Evolutionary conservation across 2,113 vertebrate genomes (phyloP).

Genomic region (Atractosteus spatula): DNA sequence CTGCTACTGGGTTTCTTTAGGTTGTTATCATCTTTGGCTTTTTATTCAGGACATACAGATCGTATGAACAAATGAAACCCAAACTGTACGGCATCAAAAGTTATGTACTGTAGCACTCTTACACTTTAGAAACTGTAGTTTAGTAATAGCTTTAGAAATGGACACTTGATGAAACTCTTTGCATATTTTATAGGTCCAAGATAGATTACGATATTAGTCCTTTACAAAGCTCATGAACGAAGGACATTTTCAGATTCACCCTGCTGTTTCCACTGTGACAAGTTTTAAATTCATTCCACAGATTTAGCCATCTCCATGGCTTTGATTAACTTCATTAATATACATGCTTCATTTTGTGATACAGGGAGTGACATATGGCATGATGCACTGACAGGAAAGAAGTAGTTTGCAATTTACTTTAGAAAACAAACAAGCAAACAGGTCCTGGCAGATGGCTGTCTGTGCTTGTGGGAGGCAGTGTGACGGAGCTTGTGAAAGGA

Average conservation of each 20-base stretch:
- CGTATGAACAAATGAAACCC: no score
- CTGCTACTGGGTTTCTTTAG: no score
- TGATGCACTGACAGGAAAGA: slow-evolving; percentile 91
- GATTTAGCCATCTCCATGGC: slow-evolving; percentile 53
- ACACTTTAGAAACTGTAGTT: no score
- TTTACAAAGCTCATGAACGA: no score
- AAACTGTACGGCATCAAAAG: no score
- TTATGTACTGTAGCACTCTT: no score
- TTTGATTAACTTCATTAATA: slow-evolving; percentile 97
- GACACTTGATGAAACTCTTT: no score
- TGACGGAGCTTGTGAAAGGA: slow-evolving; percentile 52
- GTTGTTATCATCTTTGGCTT: no score
- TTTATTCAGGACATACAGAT: no score
- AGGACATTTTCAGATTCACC: background rate
- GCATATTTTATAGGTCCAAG: no score
- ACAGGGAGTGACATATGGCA: slow-evolving; percentile 92
- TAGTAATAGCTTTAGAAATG: no score
- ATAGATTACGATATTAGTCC: no score
- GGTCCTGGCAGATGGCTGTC: slow-evolving; percentile 94
- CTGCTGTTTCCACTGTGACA: slow-evolving; percentile 18
- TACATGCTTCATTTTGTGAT: slow-evolving; percentile 90
- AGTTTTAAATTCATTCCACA: slow-evolving; percentile 47
- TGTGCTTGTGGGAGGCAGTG: slow-evolving; percentile 79
- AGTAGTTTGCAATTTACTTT: slow-evolving; percentile 97
- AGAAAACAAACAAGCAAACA: slow-evolving; percentile 98